A percentile compares a stretch with the other conserved stretches of the same genome.
Evolutionary conservation across 2,113 vertebrate species (phyloP).

Genomic region (Pelecanus crispus): DNA sequence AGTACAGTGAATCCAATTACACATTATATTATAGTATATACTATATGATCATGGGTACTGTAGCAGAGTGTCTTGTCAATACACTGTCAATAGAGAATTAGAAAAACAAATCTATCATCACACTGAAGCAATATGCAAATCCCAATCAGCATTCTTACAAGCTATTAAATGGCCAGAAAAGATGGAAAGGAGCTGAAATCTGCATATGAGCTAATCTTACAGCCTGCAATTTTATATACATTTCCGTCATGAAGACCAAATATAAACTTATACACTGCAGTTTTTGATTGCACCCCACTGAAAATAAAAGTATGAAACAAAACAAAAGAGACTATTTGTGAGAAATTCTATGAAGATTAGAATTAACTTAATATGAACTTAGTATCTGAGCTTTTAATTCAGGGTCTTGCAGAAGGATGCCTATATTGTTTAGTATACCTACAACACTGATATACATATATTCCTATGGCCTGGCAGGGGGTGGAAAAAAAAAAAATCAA

Average conservation of each 20-base stretch:
- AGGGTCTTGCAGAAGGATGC: neutral
- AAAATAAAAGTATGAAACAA: neutral
- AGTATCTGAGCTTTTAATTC: neutral
- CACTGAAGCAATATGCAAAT: neutral
- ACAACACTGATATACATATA: neutral
- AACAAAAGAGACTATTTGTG: neutral
- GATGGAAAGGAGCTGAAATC: neutral
- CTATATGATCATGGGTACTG: neutral
- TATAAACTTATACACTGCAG: neutral
- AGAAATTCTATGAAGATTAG: neutral
- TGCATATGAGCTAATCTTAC: neutral
- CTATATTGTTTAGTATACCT: neutral
- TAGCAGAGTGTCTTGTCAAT: neutral
- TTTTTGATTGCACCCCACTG: neutral
- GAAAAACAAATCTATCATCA: neutral
- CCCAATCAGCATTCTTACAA: neutral
- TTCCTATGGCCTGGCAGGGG: neutral
- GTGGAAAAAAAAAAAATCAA: neutral
- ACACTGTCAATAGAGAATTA: neutral
- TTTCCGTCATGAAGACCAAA: fast-evolving
- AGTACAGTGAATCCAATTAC: constrained; percentile 20
- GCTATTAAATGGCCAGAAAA: neutral
- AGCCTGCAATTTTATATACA: neutral
- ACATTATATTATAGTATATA: neutral
- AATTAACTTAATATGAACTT: neutral